Evolutionary conservation across 1,140 invertebrate genomes (phyloP).

Genomic region (Anoplolepis gracilipes): DNA sequence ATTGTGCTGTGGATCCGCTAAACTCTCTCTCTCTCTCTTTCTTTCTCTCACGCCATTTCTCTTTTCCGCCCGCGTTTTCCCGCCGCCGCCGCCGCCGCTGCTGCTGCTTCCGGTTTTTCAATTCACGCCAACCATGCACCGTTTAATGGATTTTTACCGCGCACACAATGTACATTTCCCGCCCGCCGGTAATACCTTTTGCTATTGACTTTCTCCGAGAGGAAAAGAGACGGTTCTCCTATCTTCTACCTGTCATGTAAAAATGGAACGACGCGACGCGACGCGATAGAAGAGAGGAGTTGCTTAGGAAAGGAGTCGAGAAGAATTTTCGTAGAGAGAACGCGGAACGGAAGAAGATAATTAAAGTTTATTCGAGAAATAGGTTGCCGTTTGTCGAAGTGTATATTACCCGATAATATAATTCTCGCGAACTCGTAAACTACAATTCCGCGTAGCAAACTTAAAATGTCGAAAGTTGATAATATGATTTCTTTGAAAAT

Average conservation of each 20-base stretch:
- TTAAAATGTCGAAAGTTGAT: conserved; percentile 37
- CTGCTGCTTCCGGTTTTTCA: conserved; percentile 59
- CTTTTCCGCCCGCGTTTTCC: conserved; percentile 36
- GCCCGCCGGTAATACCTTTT: conserved; percentile 33
- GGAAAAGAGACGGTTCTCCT: neutral
- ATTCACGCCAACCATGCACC: conserved; percentile 55
- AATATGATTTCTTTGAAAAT: conserved; percentile 33
- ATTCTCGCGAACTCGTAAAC: neutral
- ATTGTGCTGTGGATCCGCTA: conserved; percentile 34
- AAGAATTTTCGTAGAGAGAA: neutral
- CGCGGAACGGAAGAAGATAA: neutral
- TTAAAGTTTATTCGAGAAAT: conserved; percentile 39
- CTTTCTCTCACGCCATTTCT: conserved; percentile 58
- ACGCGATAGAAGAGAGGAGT: neutral
- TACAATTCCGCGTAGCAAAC: conserved; percentile 12
- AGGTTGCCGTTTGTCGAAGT: conserved; percentile 11
- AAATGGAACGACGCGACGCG: neutral
- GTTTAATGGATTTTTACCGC: conserved; percentile 71
- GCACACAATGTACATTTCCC: conserved; percentile 40
- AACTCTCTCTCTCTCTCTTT: conserved; percentile 40
- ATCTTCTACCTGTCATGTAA: neutral
- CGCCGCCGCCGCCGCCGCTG: neutral
- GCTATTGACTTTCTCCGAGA: conserved; percentile 33
- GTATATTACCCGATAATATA: neutral
- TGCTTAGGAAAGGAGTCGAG: neutral